phyloP scores from a whole-genome alignment of 2,113 vertebrate species.

The Ceratotherium simum region DNA sequence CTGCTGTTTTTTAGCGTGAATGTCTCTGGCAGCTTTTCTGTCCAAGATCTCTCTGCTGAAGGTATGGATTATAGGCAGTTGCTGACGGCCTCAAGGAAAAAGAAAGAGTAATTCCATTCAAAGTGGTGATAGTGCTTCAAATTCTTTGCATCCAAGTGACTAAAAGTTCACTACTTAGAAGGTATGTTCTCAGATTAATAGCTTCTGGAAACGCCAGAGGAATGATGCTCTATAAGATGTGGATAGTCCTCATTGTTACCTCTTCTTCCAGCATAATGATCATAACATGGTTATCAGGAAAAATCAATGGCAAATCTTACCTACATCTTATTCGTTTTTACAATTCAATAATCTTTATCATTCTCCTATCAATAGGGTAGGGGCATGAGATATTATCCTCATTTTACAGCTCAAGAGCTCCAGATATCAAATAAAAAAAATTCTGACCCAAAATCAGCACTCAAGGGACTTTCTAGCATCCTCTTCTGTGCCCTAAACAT shows the following conservation, averaged over 20 bases:
- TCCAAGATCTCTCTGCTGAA: background rate
- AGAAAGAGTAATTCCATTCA: background rate
- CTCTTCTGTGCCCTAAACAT: background rate
- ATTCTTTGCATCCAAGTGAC: background rate
- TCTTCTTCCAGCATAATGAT: background rate
- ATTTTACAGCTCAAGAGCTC: background rate
- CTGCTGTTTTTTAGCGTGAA: background rate
- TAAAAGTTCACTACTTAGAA: background rate
- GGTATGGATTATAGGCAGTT: background rate
- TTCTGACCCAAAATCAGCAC: background rate
- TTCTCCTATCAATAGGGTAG: background rate
- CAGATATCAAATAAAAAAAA: background rate
- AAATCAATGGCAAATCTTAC: background rate
- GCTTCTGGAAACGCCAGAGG: background rate
- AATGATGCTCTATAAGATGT: background rate
- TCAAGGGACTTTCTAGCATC: background rate
- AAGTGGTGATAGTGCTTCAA: background rate
- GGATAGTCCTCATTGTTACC: background rate
- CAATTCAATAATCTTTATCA: background rate
- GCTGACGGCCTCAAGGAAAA: background rate
- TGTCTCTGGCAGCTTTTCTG: background rate
- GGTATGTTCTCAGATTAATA: background rate
- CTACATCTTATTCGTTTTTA: background rate
- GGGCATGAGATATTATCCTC: background rate
- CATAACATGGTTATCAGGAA: background rate